phyloP scores from a whole-genome alignment of 1,140 invertebrate genomes.

The Armadillidium nasatum region DNA sequence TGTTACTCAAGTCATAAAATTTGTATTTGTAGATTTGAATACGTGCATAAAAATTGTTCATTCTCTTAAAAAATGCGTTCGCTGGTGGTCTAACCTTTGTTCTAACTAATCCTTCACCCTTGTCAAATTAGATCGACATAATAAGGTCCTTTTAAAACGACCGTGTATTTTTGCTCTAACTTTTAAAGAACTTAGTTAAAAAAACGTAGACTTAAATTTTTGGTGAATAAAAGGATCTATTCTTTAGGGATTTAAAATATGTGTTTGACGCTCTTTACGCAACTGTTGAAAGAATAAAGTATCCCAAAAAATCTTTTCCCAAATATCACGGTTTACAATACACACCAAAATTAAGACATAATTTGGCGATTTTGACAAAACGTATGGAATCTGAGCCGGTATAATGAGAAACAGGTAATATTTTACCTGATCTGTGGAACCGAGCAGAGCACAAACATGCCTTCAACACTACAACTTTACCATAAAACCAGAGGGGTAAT shows the following conservation, averaged over 20 bases:
- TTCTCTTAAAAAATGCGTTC: neutral
- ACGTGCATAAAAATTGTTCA: no score
- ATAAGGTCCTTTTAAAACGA: neutral
- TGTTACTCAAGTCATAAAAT: no score
- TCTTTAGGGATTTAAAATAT: conserved; percentile 1
- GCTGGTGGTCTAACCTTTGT: neutral
- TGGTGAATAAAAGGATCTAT: neutral
- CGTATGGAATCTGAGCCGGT: neutral
- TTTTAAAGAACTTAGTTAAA: neutral
- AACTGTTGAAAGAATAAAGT: neutral
- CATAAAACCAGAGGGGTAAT: no score
- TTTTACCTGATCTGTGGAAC: conserved; percentile 3
- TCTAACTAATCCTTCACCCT: conserved; percentile 7
- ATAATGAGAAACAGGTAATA: conserved; percentile 8
- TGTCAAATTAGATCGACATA: conserved; percentile 4
- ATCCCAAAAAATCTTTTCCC: neutral
- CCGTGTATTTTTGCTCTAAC: neutral
- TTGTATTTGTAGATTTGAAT: no score
- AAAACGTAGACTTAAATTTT: neutral
- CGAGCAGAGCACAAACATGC: neutral
- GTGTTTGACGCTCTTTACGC: neutral
- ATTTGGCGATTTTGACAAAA: conserved; percentile 13
- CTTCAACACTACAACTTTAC: neutral
- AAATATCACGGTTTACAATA: neutral
- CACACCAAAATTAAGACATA: neutral